Evolutionary conservation across 1,140 invertebrate genomes (phyloP).

Genomic region (Drosophila willistoni): DNA sequence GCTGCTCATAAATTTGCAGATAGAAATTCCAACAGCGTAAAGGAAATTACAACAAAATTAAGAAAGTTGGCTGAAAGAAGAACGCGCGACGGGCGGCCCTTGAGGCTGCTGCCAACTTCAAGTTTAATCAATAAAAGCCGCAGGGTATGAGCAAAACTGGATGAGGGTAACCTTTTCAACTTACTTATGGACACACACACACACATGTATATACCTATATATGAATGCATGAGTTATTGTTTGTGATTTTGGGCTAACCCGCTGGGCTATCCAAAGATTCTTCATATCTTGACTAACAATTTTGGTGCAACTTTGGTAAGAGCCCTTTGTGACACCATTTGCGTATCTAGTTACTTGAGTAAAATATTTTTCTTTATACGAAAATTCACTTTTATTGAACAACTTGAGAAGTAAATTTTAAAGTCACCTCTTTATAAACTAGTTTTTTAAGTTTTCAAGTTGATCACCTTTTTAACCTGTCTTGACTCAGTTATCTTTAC

Average conservation of each 20-base stretch:
- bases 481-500: constrained; percentile 14
- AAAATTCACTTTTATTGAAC: constrained; percentile 64
- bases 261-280: constrained; percentile 43
- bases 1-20: constrained; percentile 78
- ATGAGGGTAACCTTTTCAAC: constrained; percentile 11
- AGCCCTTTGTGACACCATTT: constrained; percentile 57
- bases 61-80: constrained; percentile 60
- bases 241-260: constrained; percentile 52
- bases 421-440: background rate
- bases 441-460: background rate
- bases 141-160: constrained; percentile 39
- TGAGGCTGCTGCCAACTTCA: constrained; percentile 56
- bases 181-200: background rate
- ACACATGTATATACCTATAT: constrained; percentile 9
- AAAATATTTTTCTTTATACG: no score
- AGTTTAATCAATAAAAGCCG: constrained; percentile 78
- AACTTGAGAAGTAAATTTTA: constrained; percentile 2
- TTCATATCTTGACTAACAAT: constrained; percentile 11
- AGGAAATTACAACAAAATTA: constrained; percentile 80
- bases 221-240: constrained; percentile 50
- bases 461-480: constrained; percentile 12
- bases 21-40: constrained; percentile 78
- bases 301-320: constrained; percentile 6
- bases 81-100: constrained; percentile 55
- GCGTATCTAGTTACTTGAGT: constrained; percentile 52